Evolutionary conservation across 2,888 invertebrate species (phyloP).

Genomic region (Troides oblongomaculatus): DNA sequence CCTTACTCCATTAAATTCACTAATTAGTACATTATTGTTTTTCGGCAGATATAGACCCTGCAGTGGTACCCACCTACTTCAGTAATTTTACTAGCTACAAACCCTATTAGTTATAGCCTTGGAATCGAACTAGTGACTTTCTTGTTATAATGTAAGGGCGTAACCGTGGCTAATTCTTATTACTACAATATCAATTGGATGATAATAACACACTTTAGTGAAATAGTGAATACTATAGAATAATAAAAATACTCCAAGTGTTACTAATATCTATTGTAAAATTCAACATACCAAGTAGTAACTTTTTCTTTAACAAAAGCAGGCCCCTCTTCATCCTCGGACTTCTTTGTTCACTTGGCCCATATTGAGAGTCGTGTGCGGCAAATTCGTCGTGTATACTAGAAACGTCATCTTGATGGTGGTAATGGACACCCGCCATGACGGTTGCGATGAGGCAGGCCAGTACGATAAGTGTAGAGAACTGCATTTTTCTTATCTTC

Average conservation of each 20-base stretch:
- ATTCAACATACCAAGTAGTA: slow-evolving; percentile 59
- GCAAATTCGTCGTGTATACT: slow-evolving; percentile 37
- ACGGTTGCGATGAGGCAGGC: slow-evolving; percentile 63
- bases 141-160: no score
- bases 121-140: no score
- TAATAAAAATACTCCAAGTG: background rate
- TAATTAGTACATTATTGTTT: no score
- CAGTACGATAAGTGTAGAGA: slow-evolving; percentile 62
- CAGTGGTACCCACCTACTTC: no score
- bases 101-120: no score
- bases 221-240: no score
- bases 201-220: no score
- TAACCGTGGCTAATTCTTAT: no score
- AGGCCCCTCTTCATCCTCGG: slow-evolving; percentile 67
- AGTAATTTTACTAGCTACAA: no score
- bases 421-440: slow-evolving; percentile 49
- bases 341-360: slow-evolving; percentile 57
- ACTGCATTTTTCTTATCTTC: slow-evolving; percentile 58
- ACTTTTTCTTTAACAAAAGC: slow-evolving; percentile 68
- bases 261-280: background rate
- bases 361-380: slow-evolving; percentile 49
- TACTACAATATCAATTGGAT: no score
- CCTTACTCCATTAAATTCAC: no score
- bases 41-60: no score
- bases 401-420: slow-evolving; percentile 46